Conservation (phyloP, 92 coral and sea anemone genomes). For the Galaxea fascicularis region DNA sequence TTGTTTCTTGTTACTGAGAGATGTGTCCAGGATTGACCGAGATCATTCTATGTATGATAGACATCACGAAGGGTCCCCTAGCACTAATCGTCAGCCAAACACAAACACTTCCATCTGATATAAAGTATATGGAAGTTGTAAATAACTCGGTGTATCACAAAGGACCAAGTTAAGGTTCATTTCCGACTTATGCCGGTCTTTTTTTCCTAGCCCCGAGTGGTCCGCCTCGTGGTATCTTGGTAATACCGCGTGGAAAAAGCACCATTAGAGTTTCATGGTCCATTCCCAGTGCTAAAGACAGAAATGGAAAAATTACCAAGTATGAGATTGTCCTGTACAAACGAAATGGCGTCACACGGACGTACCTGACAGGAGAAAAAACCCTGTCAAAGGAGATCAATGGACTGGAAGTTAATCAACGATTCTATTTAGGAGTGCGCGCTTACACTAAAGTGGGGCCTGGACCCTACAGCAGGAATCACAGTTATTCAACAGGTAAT, state of each 20-base stretch:
- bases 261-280: slow-evolving; percentile 74
- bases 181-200: too few relatives aligned
- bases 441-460: slow-evolving; percentile 75
- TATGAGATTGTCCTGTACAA: slow-evolving; percentile 59
- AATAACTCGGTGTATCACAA: too few relatives aligned
- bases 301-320: slow-evolving; percentile 68
- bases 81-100: too few relatives aligned
- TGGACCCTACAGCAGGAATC: slow-evolving; percentile 70
- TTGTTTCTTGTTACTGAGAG: too few relatives aligned
- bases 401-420: slow-evolving; percentile 50
- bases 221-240: slow-evolving; percentile 75
- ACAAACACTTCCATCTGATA: too few relatives aligned
- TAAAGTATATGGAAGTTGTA: too few relatives aligned
- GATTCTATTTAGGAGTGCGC: slow-evolving; percentile 64
- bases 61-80: too few relatives aligned
- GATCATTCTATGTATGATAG: too few relatives aligned
- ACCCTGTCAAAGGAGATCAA: slow-evolving; percentile 58
- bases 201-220: slow-evolving; percentile 67
- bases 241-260: slow-evolving; percentile 54
- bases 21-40: too few relatives aligned
- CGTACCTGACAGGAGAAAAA: slow-evolving; percentile 50
- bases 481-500: slow-evolving; percentile 31
- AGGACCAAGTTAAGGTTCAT: too few relatives aligned
- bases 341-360: slow-evolving; percentile 21
- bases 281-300: slow-evolving; percentile 58